Base-by-base conservation (phyloP, 2,888 invertebrate genomes). In the Geophilus truncorum region DNA sequence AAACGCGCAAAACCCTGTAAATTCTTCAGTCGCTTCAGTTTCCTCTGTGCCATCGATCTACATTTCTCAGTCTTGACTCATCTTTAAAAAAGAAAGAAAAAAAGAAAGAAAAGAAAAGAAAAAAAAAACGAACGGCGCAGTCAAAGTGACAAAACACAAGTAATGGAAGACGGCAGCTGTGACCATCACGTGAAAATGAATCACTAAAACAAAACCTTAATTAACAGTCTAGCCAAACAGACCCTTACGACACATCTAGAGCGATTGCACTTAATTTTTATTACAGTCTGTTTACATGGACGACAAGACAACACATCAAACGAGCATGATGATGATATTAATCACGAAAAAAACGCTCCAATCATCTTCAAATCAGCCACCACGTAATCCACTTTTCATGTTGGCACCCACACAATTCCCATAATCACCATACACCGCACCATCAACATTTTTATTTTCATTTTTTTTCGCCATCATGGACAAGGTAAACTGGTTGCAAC, bases 401-500 rank as follows among this genome's bases (percentile, higher is more conserved):
- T 40, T 40, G 40, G 40, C 40, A 40, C 40, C 57, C 57, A 62
- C 21, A 62, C 57, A 62, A 23, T 62, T 62, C 57, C 6, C 57
- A 62, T 62, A 62, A 62, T 62, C 57, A 62, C 57, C 40, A 40
- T 40, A 4, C 40, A 23, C 57, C 18, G 57, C n/a, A n/a, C 23
- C 57, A 23, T 1, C 3, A 4, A 4, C 7, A 57, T 9, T 57
- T 21, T 62, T 23, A 21, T 62, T 23, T 23, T 18, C 18, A 21
- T 62, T 23, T 23, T 23, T 62, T 23, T 18, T 23, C n/a, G n/a
- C 2, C 57, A 18, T 62, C 18, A 62, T 62, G 23, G 57, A 62
- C 57, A 62, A 62, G 57, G 57, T 23, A 62, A 62, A 62, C 57
- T 62, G 57, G 57, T 62, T 62, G 57, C 57, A 62, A 62, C 57